Percentiles rank a stretch among this genome's conserved stretches.
phyloP scores from a whole-genome alignment of 2,797 vertebrate species.

The Danionella dracula region DNA sequence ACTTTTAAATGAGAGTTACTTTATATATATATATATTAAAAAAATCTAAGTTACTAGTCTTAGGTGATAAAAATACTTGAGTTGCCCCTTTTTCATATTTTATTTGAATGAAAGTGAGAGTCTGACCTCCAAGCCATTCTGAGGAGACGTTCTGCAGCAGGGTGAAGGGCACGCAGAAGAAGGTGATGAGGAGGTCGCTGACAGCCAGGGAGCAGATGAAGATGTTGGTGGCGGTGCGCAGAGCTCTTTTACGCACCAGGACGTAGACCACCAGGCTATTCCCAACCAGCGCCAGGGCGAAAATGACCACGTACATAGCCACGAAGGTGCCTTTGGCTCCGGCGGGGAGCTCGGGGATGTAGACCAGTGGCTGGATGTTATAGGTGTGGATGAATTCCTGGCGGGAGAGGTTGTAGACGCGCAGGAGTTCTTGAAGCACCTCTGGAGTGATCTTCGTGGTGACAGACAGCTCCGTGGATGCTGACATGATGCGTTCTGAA shows the following conservation, averaged over 20 bases:
- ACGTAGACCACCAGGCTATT: slow-evolving; percentile 77
- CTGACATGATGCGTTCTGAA: slow-evolving; percentile 45
- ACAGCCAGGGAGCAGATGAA: slow-evolving; percentile 79
- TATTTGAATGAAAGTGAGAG: not conserved
- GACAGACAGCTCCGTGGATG: slow-evolving; percentile 49
- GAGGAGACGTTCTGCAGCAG: slow-evolving; percentile 79
- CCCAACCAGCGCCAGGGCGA: slow-evolving; percentile 71
- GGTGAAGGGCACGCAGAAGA: slow-evolving; percentile 80
- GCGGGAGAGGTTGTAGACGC: slow-evolving; percentile 72
- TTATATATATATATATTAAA: too few relatives aligned
- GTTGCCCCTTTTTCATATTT: too few relatives aligned
- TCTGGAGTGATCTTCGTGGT: slow-evolving; percentile 70
- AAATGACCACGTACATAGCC: slow-evolving; percentile 70
- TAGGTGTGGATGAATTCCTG: slow-evolving; percentile 75
- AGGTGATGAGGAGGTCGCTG: slow-evolving; percentile 81
- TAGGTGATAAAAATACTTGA: too few relatives aligned
- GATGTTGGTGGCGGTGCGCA: slow-evolving; percentile 71
- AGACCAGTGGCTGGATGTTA: slow-evolving; percentile 76
- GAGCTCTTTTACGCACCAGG: slow-evolving; percentile 65
- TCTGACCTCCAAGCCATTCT: slow-evolving; percentile 77
- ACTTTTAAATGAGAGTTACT: too few relatives aligned
- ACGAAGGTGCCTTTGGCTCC: slow-evolving; percentile 69
- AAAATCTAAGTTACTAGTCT: too few relatives aligned
- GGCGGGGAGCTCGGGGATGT: slow-evolving; percentile 72
- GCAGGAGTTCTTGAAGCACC: slow-evolving; percentile 69